Evolutionary conservation across 2,888 invertebrate species (phyloP).

Genomic region (Apodemia mormo): DNA sequence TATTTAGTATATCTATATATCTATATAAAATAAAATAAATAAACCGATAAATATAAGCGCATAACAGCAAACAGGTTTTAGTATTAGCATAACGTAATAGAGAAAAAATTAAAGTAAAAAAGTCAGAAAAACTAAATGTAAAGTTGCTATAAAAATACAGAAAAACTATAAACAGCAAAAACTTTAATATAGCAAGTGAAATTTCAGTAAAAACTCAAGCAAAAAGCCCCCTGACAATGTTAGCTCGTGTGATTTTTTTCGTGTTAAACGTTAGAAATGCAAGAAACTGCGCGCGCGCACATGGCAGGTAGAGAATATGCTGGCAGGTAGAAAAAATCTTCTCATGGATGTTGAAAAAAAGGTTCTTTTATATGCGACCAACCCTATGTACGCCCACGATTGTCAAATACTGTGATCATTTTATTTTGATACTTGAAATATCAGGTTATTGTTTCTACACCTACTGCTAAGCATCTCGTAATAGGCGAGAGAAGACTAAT

Average conservation of each 20-base stretch:
- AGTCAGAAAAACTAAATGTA: too few relatives aligned
- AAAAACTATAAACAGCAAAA: conserved; percentile 62
- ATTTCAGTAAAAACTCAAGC: conserved; percentile 68
- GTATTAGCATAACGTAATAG: too few relatives aligned
- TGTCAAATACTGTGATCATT: conserved; percentile 21
- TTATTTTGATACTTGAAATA: too few relatives aligned
- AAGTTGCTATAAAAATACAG: conserved; percentile 35
- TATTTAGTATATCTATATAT: too few relatives aligned
- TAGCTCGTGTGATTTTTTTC: conserved; percentile 53
- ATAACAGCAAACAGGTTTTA: too few relatives aligned
- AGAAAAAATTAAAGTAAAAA: too few relatives aligned
- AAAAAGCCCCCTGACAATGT: conserved; percentile 64
- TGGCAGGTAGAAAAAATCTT: conserved; percentile 79
- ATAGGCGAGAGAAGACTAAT: too few relatives aligned
- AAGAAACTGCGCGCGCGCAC: conserved; percentile 69
- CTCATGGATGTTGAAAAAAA: conserved; percentile 67
- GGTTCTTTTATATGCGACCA: conserved; percentile 69
- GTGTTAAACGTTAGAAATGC: conserved; percentile 54
- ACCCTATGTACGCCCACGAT: conserved; percentile 73
- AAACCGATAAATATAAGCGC: too few relatives aligned
- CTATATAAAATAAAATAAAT: too few relatives aligned
- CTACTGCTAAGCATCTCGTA: too few relatives aligned
- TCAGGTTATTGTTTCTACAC: too few relatives aligned
- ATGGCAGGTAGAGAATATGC: conserved; percentile 66
- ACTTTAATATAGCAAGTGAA: conserved; percentile 67